Percentiles rank a stretch among this genome's conserved stretches.
phyloP scores from a whole-genome alignment of 2,888 invertebrate genomes.

The Melanotus villosus region DNA sequence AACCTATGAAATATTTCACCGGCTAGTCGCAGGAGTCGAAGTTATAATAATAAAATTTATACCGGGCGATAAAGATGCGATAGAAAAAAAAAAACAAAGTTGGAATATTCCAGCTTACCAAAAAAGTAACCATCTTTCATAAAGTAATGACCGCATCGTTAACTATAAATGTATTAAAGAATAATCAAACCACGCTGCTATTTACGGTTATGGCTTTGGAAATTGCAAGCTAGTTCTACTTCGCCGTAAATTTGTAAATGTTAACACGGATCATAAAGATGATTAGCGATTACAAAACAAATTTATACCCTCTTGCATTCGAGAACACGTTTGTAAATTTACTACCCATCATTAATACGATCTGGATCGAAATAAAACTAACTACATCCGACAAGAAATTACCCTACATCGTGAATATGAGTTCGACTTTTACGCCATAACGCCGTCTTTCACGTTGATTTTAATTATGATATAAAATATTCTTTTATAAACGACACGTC shows the following conservation, averaged over 20 bases:
- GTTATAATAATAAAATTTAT: slow-evolving; percentile 28
- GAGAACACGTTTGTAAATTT: slow-evolving; percentile 38
- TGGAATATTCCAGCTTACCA: neutral
- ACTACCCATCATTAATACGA: slow-evolving; percentile 35
- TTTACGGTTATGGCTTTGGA: slow-evolving; percentile 34
- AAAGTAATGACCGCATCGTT: slow-evolving; percentile 19
- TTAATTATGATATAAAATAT: slow-evolving; percentile 20
- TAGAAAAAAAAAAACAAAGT: slow-evolving; percentile 1
- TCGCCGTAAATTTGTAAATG: slow-evolving; percentile 39
- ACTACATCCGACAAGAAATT: slow-evolving; percentile 33
- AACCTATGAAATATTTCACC: slow-evolving; percentile 12
- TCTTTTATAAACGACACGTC: neutral
- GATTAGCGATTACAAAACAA: slow-evolving; percentile 37
- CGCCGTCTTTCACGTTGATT: slow-evolving; percentile 12
- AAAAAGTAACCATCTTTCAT: slow-evolving; percentile 14
- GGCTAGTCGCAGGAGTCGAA: neutral
- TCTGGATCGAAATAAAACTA: slow-evolving; percentile 32
- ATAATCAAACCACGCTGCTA: slow-evolving; percentile 34
- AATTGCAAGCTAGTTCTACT: slow-evolving; percentile 37
- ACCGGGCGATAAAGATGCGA: slow-evolving; percentile 14
- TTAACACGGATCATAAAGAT: slow-evolving; percentile 41
- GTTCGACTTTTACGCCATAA: slow-evolving; percentile 9
- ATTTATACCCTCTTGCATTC: slow-evolving; percentile 34
- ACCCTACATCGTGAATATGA: slow-evolving; percentile 18
- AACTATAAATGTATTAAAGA: slow-evolving; percentile 30